Percentiles rank a stretch among this genome's conserved stretches.
These are phyloP conservation scores for Fragum whitleyi DNA, from an alignment of 2,888 invertebrate species.

Conservation along the genomic window DNA sequence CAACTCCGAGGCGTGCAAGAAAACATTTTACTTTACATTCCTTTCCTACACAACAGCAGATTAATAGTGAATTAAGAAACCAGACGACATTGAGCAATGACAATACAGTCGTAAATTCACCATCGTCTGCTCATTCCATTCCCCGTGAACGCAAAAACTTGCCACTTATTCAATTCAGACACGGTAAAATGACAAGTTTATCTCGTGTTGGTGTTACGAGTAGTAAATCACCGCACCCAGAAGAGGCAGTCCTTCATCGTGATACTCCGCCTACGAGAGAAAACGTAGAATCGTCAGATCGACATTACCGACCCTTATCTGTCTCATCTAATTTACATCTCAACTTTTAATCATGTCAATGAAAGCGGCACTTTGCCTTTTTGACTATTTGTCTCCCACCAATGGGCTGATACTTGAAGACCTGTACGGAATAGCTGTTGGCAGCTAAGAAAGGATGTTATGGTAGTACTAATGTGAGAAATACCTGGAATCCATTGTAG, in stretches of 20 bases:
- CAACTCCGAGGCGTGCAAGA: slow-evolving; percentile 61
- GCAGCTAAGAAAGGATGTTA: too few species aligned
- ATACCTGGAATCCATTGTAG: too few species aligned
- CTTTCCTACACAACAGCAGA: slow-evolving; percentile 57
- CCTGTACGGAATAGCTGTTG: too few species aligned
- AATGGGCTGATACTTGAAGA: too few species aligned
- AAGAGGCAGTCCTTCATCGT: slow-evolving; percentile 40
- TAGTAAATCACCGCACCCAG: slow-evolving; percentile 63
- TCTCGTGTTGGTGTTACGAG: slow-evolving; percentile 35
- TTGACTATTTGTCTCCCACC: too few species aligned
- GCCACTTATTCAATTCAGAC: slow-evolving; percentile 61
- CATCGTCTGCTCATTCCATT: slow-evolving; percentile 18
- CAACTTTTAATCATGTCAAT: slow-evolving; percentile 48
- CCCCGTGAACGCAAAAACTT: slow-evolving; percentile 50
- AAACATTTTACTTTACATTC: slow-evolving; percentile 59
- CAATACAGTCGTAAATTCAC: slow-evolving; percentile 35
- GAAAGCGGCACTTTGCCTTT: not conserved
- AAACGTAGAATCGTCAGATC: slow-evolving; percentile 34
- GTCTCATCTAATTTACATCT: slow-evolving; percentile 54
- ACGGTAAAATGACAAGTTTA: slow-evolving; percentile 55
- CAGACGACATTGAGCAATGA: slow-evolving; percentile 8
- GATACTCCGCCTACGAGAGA: slow-evolving; percentile 53
- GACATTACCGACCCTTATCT: slow-evolving; percentile 52
- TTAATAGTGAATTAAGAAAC: slow-evolving; percentile 43
- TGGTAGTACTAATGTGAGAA: too few species aligned